These are phyloP conservation scores for Micoletzkya japonica DNA, from an alignment of 2,888 invertebrate genomes.

Conservation along the genomic window DNA sequence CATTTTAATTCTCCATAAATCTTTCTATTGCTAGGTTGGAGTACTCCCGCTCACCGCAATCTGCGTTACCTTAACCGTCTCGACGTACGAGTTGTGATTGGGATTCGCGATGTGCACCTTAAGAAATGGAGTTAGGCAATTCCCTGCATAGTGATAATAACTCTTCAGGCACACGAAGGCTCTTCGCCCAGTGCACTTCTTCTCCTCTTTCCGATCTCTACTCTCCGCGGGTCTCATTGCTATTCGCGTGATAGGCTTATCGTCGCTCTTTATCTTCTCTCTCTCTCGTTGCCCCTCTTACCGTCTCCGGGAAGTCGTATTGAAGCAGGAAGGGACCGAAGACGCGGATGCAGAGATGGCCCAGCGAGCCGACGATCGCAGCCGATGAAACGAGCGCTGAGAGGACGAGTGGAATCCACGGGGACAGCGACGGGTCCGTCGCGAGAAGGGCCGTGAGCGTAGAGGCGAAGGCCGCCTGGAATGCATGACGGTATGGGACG, in stretches of 20 bases:
- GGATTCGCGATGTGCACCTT: slow-evolving; percentile 28
- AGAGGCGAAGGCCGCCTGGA: slow-evolving; percentile 17
- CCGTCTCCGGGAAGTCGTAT: slow-evolving; percentile 30
- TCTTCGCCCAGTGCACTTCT: neutral
- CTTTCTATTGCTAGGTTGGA: too few relatives aligned
- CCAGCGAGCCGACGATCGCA: slow-evolving; percentile 21
- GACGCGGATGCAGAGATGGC: slow-evolving; percentile 20
- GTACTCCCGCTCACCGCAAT: too few relatives aligned
- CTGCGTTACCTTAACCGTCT: slow-evolving; percentile 28
- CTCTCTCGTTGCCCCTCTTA: neutral
- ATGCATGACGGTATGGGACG: too few relatives aligned
- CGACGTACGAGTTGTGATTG: slow-evolving; percentile 28
- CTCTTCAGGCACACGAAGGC: neutral
- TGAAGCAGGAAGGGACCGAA: slow-evolving; percentile 29
- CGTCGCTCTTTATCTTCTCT: neutral
- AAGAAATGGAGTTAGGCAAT: neutral
- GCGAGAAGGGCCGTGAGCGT: slow-evolving; percentile 3
- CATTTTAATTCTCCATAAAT: too few relatives aligned
- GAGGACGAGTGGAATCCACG: slow-evolving; percentile 19
- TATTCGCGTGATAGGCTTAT: slow-evolving; percentile 26
- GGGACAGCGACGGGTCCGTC: neutral
- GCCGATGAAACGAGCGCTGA: slow-evolving; percentile 17
- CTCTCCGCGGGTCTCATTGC: neutral
- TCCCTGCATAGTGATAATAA: neutral
- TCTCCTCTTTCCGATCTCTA: neutral